phyloP scores from a whole-genome alignment of 2,797 vertebrate genomes.

The Telmatherina bonti region DNA sequence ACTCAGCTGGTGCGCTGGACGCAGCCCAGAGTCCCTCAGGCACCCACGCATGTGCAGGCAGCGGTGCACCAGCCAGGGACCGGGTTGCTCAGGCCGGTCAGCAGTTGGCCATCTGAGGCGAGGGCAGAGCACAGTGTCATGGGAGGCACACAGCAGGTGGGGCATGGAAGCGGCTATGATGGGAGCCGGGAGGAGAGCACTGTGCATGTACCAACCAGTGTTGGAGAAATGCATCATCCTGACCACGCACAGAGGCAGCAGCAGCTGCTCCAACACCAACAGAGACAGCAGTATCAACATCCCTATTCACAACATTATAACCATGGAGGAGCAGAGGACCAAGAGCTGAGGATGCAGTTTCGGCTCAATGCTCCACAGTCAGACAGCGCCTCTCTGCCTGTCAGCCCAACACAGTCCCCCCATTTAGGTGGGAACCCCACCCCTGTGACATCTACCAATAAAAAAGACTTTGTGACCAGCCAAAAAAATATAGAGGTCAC shows the following conservation, averaged over 20 bases:
- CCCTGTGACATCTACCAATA: conserved; percentile 27
- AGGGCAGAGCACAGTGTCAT: conserved; percentile 50
- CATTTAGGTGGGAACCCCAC: conserved; percentile 21
- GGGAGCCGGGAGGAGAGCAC: conserved; percentile 58
- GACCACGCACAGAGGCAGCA: conserved; percentile 61
- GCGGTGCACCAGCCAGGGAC: conserved; percentile 18
- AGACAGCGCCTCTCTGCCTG: conserved; percentile 49
- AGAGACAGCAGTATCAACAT: conserved; percentile 48
- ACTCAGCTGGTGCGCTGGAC: conserved; percentile 74
- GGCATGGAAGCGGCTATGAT: conserved; percentile 63
- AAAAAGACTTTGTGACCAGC: conserved; percentile 59
- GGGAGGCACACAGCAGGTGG: conserved; percentile 41
- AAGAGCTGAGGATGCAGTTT: conserved; percentile 59
- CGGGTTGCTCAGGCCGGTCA: conserved; percentile 6
- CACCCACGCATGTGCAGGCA: conserved; percentile 40
- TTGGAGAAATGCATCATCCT: conserved; percentile 31
- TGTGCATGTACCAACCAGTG: conserved; percentile 18
- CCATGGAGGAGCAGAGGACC: conserved; percentile 20
- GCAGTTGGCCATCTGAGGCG: conserved; percentile 56
- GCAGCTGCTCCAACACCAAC: conserved; percentile 53
- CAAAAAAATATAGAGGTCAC: conserved; percentile 38
- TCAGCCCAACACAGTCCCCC: conserved; percentile 38
- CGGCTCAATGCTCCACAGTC: conserved; percentile 64
- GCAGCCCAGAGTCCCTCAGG: conserved; percentile 57
- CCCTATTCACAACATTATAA: conserved; percentile 40